Evolutionary conservation across 2,888 invertebrate genomes (phyloP).

Genomic region (Lymantria dispar): DNA sequence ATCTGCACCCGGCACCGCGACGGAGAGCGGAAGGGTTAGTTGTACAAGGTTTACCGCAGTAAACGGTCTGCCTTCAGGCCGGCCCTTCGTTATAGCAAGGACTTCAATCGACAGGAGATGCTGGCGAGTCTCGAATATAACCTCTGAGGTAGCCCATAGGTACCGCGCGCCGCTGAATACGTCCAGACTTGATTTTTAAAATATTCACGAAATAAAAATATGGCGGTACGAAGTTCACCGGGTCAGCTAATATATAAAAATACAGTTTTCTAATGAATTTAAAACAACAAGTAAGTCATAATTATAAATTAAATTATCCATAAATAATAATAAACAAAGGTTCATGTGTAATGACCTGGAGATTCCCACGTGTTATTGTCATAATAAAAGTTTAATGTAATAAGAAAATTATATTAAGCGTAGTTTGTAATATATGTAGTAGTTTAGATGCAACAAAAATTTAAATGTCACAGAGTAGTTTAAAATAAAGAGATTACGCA

Average conservation of each 20-base stretch:
- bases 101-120: not conserved
- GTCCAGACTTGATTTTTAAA: no score
- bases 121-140: no score
- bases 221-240: no score
- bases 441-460: slow-evolving; percentile 7
- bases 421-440: slow-evolving; percentile 1
- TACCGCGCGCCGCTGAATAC: no score
- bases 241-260: no score
- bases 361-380: slow-evolving; percentile 30
- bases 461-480: slow-evolving; percentile 10
- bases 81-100: no score
- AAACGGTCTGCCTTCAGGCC: no score
- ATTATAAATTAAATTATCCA: slow-evolving; percentile 18
- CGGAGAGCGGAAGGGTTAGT: no score
- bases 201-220: no score
- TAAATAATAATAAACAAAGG: slow-evolving; percentile 23
- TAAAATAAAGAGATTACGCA: not conserved
- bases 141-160: no score
- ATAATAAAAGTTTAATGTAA: slow-evolving; percentile 14
- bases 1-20: no score
- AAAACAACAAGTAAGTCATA: slow-evolving; percentile 1
- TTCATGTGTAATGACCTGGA: slow-evolving; percentile 33
- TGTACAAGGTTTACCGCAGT: no score
- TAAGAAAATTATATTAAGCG: slow-evolving; percentile 8
- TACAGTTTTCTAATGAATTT: not conserved